Conservation (phyloP, 35 echinoderm and acorn worm genomes). For the Heliocidaris erythrogramma region DNA sequence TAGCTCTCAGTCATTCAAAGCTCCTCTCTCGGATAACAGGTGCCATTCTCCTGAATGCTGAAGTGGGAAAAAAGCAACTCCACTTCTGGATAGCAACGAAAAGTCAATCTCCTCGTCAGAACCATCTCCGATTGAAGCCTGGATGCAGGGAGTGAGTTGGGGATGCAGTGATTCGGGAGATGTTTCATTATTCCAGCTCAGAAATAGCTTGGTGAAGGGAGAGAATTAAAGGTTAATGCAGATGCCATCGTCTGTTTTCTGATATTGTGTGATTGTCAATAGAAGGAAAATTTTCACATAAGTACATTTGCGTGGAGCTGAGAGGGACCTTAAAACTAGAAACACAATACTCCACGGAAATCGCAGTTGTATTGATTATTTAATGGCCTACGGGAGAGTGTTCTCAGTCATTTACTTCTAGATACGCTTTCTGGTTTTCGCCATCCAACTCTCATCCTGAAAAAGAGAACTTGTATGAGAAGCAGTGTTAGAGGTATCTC, state of each 20-base stretch:
- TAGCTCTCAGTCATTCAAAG: neutral
- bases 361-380: constrained; percentile 41
- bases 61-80: neutral
- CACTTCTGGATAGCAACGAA: neutral
- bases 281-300: neutral
- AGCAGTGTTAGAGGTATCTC: neutral
- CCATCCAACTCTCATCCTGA: neutral
- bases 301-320: neutral
- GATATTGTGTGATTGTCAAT: neutral
- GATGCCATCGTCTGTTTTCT: neutral
- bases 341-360: neutral
- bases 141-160: neutral
- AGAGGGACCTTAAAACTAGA: neutral
- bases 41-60: neutral
- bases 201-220: neutral
- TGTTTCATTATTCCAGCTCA: neutral
- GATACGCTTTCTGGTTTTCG: neutral
- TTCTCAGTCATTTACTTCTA: neutral
- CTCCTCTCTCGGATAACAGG: neutral
- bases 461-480: neutral
- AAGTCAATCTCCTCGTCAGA: neutral
- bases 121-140: neutral
- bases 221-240: neutral
- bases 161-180: neutral
- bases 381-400: constrained; percentile 13